Evolutionary conservation across 2,888 invertebrate species (phyloP).

Genomic region (Mimumesa dahlbomi): DNA sequence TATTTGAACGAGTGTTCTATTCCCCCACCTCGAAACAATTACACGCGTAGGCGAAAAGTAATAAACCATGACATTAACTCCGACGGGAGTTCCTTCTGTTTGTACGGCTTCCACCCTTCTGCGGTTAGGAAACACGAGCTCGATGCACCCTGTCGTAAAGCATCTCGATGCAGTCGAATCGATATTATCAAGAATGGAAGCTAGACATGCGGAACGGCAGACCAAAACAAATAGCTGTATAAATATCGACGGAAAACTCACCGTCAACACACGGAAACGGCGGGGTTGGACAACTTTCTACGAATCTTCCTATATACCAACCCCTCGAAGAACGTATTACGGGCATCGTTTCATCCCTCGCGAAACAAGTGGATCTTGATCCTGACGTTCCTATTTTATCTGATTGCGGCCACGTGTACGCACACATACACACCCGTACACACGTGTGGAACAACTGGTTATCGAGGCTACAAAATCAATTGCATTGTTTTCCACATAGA

Average conservation of each 20-base stretch:
- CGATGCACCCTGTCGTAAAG: conserved; percentile 10
- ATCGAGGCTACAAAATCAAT: too few relatives aligned
- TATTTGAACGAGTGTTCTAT: too few relatives aligned
- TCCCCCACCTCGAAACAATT: background rate
- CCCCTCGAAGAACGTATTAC: conserved; percentile 16
- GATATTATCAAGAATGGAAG: conserved; percentile 16
- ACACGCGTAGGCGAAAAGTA: background rate
- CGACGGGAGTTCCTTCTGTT: background rate
- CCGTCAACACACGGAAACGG: background rate
- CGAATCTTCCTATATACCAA: background rate
- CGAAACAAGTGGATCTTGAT: conserved; percentile 6
- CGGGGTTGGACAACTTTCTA: conserved; percentile 5
- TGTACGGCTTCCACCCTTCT: background rate
- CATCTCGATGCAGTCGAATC: conserved; percentile 17
- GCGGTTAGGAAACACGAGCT: background rate
- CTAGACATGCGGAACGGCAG: background rate
- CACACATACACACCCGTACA: too few relatives aligned
- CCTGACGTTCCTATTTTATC: conserved; percentile 3
- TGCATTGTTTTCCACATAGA: too few relatives aligned
- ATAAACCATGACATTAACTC: background rate
- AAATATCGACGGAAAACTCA: conserved; percentile 25
- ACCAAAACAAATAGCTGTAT: conserved; percentile 18
- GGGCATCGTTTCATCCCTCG: conserved; percentile 11
- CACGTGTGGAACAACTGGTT: too few relatives aligned
- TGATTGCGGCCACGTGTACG: too few relatives aligned